Base-by-base conservation (phyloP, 2,888 invertebrate genomes). In the Cantharis rustica region DNA sequence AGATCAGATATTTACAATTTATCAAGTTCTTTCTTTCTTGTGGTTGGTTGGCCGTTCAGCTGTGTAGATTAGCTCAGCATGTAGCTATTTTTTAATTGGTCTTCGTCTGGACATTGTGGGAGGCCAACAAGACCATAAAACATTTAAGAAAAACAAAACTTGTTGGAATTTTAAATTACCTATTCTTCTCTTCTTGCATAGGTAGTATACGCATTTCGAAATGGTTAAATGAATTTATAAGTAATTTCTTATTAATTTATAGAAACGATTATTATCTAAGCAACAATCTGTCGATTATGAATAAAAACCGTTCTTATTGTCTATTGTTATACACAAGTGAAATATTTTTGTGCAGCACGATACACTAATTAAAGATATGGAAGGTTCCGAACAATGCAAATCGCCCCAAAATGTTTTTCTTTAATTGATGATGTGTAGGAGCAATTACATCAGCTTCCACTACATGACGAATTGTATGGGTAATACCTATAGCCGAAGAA, bases 61-160 rank as follows among this genome's bases (percentile, higher is more conserved):
- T 83, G 84, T 82, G 81, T 84, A 83, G 83, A 84, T 80, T 81
- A 79, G 82, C 81, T 81, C 86, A 82, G 85, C 86, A 85, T 86
- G 86, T 85, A 86, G 86, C 87, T 86, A 87, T 87, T 87, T 87
- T 87, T 87, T 87, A 87, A 87, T 87, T 87, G 87, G 87, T 86
- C 85, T 86, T 81, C 81, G 79, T 80, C 82, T 78, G 80, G 79
- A 80, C 78, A 75, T 80, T 82, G 82, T 83, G 82, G 82, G 83
- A 82, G 82, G 82, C 79, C 80, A 79, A 79, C 80, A 63, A 71
- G 69, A 47, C 72, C 69, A 75, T 75, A 75, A 73, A 73, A 75
- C 72, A 68, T 68, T 61, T 71, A 76, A 68, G 76, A 72, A 73
- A 71, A 75, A 62, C 16, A 61, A 61, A 69, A 77, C 69, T 73